phyloP scores from a whole-genome alignment of 2,113 vertebrate species.

The Oncorhynchus masou region DNA sequence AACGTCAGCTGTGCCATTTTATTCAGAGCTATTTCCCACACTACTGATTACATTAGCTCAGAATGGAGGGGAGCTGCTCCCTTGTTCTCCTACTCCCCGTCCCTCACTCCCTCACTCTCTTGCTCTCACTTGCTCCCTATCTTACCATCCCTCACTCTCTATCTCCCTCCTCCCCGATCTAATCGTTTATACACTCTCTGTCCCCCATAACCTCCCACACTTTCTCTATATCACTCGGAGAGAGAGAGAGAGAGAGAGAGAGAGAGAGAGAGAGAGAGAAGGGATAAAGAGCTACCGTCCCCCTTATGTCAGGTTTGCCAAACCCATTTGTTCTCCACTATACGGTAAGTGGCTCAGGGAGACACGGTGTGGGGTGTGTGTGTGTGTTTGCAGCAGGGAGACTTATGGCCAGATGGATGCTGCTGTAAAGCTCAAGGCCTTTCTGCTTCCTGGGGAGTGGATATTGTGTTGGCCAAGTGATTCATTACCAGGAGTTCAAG shows the following conservation, averaged over 20 bases:
- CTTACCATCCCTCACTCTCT: neutral
- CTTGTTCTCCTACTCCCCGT: conserved; percentile 2
- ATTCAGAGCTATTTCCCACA: conserved; percentile 96
- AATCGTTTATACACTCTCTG: conserved; percentile 11
- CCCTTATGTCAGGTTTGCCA: no score
- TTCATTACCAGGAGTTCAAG: conserved; percentile 56
- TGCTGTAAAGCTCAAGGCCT: conserved; percentile 52
- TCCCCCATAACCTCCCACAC: conserved; percentile 33
- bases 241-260: no score
- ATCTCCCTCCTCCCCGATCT: conserved; percentile 40
- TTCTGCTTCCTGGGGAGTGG: conserved; percentile 49
- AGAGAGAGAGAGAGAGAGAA: no score
- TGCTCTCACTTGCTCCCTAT: conserved; percentile 57
- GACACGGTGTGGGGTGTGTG: conserved; percentile 9
- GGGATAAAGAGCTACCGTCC: no score
- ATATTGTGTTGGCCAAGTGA: conserved; percentile 56
- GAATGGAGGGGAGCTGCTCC: conserved; percentile 84
- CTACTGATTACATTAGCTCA: conserved; percentile 97
- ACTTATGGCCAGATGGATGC: conserved; percentile 83
- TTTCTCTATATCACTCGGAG: conserved; percentile 20
- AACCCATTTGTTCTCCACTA: no score
- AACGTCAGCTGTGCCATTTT: conserved; percentile 96
- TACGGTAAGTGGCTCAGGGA: neutral
- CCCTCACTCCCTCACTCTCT: conserved; percentile 52
- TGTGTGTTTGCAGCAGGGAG: conserved; percentile 68